These are phyloP conservation scores for Melanotaenia duboulayi DNA, from an alignment of 2,113 vertebrate species.

Conservation along the genomic window DNA sequence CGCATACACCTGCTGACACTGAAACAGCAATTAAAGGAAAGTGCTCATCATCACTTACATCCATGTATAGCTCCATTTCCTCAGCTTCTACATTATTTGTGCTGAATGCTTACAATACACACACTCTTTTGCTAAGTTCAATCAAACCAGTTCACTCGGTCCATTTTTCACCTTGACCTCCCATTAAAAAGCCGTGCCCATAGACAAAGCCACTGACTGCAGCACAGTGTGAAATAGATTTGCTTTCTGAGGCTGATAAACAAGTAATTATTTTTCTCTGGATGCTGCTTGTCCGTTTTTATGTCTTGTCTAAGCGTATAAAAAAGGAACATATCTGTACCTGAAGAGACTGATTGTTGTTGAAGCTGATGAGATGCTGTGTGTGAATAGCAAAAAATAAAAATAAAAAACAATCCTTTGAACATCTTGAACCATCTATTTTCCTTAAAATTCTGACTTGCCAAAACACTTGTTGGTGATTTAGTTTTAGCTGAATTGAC, in stretches of 20 bases:
- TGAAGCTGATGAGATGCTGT: neutral
- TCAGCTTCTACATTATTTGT: neutral
- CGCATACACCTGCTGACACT: conserved; percentile 34
- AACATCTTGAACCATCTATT: neutral
- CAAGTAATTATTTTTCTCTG: conserved; percentile 41
- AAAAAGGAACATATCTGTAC: neutral
- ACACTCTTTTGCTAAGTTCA: conserved; percentile 8
- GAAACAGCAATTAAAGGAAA: conserved; percentile 33
- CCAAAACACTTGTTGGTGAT: too few species aligned
- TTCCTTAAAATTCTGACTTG: too few species aligned
- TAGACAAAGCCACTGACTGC: conserved; percentile 51
- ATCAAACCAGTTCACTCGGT: conserved; percentile 13
- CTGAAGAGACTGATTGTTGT: neutral
- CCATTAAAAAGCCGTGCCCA: conserved; percentile 40
- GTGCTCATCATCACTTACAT: conserved; percentile 30
- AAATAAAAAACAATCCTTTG: neutral
- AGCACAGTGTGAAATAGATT: conserved; percentile 47
- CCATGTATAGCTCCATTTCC: neutral
- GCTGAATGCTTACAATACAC: conserved; percentile 6
- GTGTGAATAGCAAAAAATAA: too few species aligned
- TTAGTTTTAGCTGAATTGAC: too few species aligned
- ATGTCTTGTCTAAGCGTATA: neutral
- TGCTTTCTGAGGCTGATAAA: conserved; percentile 47
- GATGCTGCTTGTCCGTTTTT: conserved; percentile 34
- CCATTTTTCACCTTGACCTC: conserved; percentile 40